phyloP scores from a whole-genome alignment of 2,113 vertebrate genomes.

The Boulengeromyrus knoepffleri region DNA sequence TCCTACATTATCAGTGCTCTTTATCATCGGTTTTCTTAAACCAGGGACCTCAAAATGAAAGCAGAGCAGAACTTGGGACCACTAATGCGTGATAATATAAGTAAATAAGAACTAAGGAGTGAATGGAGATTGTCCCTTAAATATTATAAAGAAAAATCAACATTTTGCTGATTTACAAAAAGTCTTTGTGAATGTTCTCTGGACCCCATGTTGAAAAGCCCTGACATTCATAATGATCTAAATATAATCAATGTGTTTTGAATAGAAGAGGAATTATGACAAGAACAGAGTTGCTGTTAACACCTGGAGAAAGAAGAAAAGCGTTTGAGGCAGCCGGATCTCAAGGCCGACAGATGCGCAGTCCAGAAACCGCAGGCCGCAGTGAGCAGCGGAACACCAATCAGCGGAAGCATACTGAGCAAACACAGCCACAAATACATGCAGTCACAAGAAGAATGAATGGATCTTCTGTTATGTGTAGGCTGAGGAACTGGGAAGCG shows the following conservation, averaged over 20 bases:
- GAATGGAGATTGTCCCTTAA: background rate
- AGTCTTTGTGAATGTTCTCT: background rate
- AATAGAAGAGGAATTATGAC: conserved; percentile 61
- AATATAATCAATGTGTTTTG: conserved; percentile 31
- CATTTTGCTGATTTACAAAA: background rate
- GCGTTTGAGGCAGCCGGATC: conserved; percentile 53
- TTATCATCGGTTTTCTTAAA: background rate
- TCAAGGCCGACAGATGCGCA: conserved; percentile 49
- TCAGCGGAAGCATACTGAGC: background rate
- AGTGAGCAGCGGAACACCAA: conserved; percentile 33
- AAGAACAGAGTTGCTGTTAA: conserved; percentile 56
- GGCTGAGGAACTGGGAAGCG: conserved; percentile 55
- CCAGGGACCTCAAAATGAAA: background rate
- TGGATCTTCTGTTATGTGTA: conserved; percentile 28
- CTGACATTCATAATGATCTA: background rate
- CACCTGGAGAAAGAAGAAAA: conserved; percentile 71
- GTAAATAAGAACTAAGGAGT: background rate
- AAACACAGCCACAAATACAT: background rate
- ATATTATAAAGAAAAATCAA: background rate
- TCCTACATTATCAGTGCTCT: background rate
- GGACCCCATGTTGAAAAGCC: background rate
- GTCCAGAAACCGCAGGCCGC: conserved; percentile 58
- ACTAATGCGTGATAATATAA: background rate
- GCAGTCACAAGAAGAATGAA: background rate
- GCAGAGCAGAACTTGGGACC: background rate